Conservation (phyloP, 2,113 vertebrate genomes). For the Catagonus wagneri region DNA sequence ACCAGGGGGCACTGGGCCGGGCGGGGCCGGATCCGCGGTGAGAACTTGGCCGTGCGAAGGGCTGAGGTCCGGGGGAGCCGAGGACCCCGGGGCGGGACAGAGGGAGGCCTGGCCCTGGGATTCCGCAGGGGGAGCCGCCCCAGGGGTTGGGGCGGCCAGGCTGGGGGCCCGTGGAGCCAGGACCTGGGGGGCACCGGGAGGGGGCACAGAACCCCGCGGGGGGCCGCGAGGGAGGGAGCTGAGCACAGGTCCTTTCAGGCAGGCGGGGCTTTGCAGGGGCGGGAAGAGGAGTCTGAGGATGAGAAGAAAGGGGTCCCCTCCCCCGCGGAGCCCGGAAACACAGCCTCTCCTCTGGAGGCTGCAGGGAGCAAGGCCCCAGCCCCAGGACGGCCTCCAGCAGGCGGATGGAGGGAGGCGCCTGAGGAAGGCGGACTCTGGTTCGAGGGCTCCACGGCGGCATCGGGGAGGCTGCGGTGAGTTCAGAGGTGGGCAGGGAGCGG, state of each 20-base stretch:
- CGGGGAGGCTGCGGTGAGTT: background rate
- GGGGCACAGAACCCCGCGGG: background rate
- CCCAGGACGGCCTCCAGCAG: no score
- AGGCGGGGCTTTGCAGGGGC: no score
- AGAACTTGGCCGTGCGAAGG: no score
- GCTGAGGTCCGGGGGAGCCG: no score
- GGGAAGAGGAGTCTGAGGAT: background rate
- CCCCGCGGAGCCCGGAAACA: fast-evolving
- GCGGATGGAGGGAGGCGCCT: background rate
- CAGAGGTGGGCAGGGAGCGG: fast-evolving
- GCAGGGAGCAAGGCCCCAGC: background rate
- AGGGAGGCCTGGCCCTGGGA: background rate
- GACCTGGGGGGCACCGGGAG: no score
- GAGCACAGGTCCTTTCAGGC: background rate
- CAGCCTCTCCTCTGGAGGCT: no score
- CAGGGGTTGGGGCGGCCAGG: background rate
- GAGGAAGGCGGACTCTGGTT: background rate
- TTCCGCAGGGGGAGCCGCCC: background rate
- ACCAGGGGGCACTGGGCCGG: no score
- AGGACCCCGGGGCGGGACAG: background rate
- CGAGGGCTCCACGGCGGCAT: background rate
- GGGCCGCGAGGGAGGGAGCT: no score
- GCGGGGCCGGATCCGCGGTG: no score
- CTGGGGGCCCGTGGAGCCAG: fast-evolving
- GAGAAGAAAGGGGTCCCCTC: background rate